phyloP scores from a whole-genome alignment of 2,888 invertebrate species.

The Drosophila multiciliata region DNA sequence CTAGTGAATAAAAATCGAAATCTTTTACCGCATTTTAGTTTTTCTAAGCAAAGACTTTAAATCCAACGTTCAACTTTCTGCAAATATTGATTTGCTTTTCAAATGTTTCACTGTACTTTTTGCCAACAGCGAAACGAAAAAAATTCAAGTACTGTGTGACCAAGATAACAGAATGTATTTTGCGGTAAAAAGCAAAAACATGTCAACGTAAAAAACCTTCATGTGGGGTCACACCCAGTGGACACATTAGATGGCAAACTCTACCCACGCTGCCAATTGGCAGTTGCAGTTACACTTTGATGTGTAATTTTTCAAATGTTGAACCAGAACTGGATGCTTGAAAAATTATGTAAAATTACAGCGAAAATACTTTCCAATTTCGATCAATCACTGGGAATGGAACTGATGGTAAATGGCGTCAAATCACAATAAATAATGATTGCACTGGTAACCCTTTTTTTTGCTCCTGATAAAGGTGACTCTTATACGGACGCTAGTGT shows the following conservation, averaged over 20 bases:
- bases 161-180: slow-evolving; percentile 13
- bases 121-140: slow-evolving; percentile 1
- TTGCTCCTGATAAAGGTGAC: slow-evolving; percentile 11
- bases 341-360: slow-evolving; percentile 39
- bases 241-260: slow-evolving; percentile 12
- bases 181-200: slow-evolving; percentile 49
- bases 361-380: slow-evolving; percentile 69
- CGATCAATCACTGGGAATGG: slow-evolving; percentile 65
- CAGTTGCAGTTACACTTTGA: slow-evolving; percentile 25
- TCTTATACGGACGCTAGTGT: background rate
- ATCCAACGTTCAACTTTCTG: background rate
- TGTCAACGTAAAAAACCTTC: slow-evolving; percentile 16
- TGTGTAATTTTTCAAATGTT: slow-evolving; percentile 36
- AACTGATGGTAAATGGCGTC: slow-evolving; percentile 62
- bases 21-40: no score
- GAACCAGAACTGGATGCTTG: background rate
- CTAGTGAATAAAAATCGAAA: background rate
- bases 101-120: slow-evolving; percentile 5
- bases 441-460: slow-evolving; percentile 56
- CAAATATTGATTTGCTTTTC: slow-evolving; percentile 3
- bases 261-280: slow-evolving; percentile 41
- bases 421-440: slow-evolving; percentile 79
- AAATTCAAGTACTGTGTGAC: slow-evolving; percentile 15
- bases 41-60: background rate
- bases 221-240: slow-evolving; percentile 1